phyloP scores from a whole-genome alignment of 1,140 invertebrate species.

The Semibalanus balanoides region DNA sequence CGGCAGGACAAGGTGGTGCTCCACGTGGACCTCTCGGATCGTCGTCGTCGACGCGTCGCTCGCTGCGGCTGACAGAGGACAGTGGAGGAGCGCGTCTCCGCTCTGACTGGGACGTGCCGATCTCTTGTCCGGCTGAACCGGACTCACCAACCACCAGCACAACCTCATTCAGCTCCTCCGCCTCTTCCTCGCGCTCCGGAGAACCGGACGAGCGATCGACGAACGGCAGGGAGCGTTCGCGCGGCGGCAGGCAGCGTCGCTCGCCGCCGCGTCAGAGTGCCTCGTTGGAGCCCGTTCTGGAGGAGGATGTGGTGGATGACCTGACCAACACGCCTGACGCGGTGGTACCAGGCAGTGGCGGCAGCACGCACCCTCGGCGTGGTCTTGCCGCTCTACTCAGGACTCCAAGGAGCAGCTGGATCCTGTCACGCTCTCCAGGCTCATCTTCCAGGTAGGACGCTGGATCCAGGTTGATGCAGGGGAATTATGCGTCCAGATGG shows the following conservation, averaged over 20 bases:
- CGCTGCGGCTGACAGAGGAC: not conserved
- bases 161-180: no score
- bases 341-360: conserved; percentile 18
- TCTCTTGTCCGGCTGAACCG: no score
- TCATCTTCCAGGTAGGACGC: conserved; percentile 21
- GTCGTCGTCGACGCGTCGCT: not conserved
- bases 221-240: no score
- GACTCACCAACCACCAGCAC: no score
- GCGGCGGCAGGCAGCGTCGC: no score
- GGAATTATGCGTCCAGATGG: no score
- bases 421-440: conserved; percentile 16
- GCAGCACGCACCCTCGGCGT: conserved; percentile 17
- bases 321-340: conserved; percentile 13
- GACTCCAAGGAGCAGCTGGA: conserved; percentile 20
- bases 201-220: no score
- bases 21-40: no score
- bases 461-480: no score
- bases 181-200: no score
- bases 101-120: not conserved
- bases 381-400: conserved; percentile 19
- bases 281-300: not conserved
- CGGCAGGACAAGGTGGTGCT: no score
- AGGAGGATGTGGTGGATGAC: not conserved
- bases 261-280: no score
- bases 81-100: not conserved